These are phyloP conservation scores for Helicorthomorpha holstii DNA, from an alignment of 1,140 invertebrate species.

Conservation along the genomic window DNA sequence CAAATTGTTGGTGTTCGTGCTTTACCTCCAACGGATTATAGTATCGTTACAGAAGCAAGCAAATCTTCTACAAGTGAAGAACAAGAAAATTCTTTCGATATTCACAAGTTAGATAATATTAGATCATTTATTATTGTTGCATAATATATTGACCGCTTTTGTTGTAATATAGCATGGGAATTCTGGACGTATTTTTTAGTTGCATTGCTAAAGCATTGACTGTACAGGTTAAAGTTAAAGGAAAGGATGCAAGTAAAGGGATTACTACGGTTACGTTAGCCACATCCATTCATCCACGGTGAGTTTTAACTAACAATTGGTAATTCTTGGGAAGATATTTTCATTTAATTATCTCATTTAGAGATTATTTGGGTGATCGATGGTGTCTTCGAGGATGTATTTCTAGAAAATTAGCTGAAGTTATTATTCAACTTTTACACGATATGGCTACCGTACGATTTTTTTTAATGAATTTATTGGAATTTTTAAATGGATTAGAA, in stretches of 20 bases:
- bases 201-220: constrained; percentile 71
- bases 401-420: constrained; percentile 63
- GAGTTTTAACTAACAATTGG: background rate
- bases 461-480: constrained; percentile 10
- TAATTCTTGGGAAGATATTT: background rate
- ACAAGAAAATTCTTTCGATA: constrained; percentile 32
- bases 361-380: constrained; percentile 30
- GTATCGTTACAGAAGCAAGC: constrained; percentile 29
- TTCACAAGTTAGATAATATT: constrained; percentile 29
- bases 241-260: constrained; percentile 30
- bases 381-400: constrained; percentile 80
- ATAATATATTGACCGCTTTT: background rate
- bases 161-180: constrained; percentile 29
- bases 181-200: constrained; percentile 69
- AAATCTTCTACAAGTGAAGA: constrained; percentile 27
- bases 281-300: constrained; percentile 17
- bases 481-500: constrained; percentile 8
- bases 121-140: background rate
- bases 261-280: constrained; percentile 16
- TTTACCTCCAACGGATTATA: constrained; percentile 60
- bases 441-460: constrained; percentile 50
- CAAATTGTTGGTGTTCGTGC: constrained; percentile 42
- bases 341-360: constrained; percentile 8
- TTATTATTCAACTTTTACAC: constrained; percentile 67
- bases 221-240: constrained; percentile 71